Evolutionary conservation across 2,888 invertebrate species (phyloP).

Genomic region (Pheosia tremula): DNA sequence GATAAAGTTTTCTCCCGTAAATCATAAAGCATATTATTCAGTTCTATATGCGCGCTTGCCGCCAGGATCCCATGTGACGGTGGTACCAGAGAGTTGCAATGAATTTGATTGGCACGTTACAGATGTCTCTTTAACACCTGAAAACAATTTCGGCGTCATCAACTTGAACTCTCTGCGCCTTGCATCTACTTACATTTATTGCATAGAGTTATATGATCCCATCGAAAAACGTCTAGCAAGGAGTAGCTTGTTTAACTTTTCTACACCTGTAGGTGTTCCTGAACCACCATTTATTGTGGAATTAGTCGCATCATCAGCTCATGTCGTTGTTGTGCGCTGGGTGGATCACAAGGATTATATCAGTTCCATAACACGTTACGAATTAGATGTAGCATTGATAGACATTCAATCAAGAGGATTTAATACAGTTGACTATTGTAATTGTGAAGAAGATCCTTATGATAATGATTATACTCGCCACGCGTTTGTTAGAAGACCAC

Average conservation of each 20-base stretch:
- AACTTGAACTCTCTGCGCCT: constrained; percentile 57
- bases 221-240: constrained; percentile 50
- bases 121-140: constrained; percentile 41
- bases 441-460: constrained; percentile 41
- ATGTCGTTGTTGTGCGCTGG: constrained; percentile 64
- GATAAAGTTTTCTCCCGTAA: constrained; percentile 54
- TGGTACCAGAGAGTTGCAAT: constrained; percentile 71
- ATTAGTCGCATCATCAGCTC: constrained; percentile 58
- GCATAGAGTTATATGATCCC: constrained; percentile 67
- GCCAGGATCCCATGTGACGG: constrained; percentile 41
- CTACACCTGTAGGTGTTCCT: constrained; percentile 66
- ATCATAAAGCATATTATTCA: constrained; percentile 56
- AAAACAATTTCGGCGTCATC: constrained; percentile 41
- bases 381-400: constrained; percentile 65
- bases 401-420: constrained; percentile 54
- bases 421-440: constrained; percentile 58
- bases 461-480: constrained; percentile 61
- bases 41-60: constrained; percentile 66
- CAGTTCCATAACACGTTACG: constrained; percentile 60
- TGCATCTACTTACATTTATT: constrained; percentile 70
- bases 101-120: constrained; percentile 68
- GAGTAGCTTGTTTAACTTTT: constrained; percentile 64
- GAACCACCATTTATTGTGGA: constrained; percentile 72
- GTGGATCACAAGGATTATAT: constrained; percentile 68
- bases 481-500: constrained; percentile 66